These are phyloP conservation scores for Excalfactoria chinensis DNA, from an alignment of 2,113 vertebrate species.

Conservation along the genomic window DNA sequence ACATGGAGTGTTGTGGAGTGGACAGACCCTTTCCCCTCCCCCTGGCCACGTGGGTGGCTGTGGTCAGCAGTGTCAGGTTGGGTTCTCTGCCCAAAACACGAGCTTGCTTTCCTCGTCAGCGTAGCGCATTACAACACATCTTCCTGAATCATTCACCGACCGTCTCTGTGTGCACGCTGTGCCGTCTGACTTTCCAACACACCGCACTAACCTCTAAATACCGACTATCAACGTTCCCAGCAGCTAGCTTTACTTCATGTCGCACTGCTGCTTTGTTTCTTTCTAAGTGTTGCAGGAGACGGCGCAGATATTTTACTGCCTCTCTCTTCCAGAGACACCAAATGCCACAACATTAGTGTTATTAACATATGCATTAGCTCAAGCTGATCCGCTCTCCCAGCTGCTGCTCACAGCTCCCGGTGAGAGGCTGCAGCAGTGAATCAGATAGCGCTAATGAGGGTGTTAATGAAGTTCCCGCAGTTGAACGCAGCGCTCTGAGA, in stretches of 20 bases:
- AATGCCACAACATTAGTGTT: constrained; percentile 56
- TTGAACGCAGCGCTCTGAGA: constrained; percentile 22
- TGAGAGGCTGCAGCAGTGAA: constrained; percentile 49
- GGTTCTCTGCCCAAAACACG: neutral
- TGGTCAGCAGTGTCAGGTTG: neutral
- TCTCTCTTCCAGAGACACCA: constrained; percentile 57
- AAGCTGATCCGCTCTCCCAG: constrained; percentile 45
- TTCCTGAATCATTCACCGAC: constrained; percentile 52
- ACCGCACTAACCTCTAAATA: constrained; percentile 62
- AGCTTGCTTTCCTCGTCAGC: neutral
- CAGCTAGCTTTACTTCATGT: constrained; percentile 57
- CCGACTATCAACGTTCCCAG: constrained; percentile 51
- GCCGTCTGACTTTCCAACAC: constrained; percentile 14
- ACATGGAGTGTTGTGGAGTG: accelerated
- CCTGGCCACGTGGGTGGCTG: accelerated
- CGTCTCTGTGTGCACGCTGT: neutral
- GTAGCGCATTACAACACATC: neutral
- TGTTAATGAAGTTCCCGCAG: constrained; percentile 76
- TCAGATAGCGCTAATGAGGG: constrained; percentile 70
- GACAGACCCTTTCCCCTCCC: neutral
- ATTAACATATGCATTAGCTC: constrained; percentile 70
- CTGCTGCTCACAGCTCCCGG: constrained; percentile 40
- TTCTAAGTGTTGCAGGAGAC: constrained; percentile 51
- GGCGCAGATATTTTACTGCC: constrained; percentile 51
- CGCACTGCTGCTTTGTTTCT: neutral